Evolutionary conservation across 2,113 vertebrate genomes (phyloP), one percentile per base, ranked within the genome.

Genomic region (Prionailurus bengalensis): DNA sequence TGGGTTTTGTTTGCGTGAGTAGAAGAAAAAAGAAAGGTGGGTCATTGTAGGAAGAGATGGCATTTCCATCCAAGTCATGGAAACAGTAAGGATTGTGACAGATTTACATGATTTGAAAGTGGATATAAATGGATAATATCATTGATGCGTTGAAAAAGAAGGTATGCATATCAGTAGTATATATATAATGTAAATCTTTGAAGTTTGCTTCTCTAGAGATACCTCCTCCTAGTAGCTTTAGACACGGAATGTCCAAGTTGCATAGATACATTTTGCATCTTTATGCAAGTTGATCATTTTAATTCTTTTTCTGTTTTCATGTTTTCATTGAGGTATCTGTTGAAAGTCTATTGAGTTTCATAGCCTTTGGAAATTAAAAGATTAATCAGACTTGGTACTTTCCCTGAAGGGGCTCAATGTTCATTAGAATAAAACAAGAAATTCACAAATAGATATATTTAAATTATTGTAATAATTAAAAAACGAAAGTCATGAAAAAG

Each of bases 311-410:
- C 3, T 74, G 31, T 74, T 95, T 97, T 79, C 51, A 21, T 48
- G 70, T 83, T 94, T 94, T 92, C 15, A 85, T 68, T 84, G 29
- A 96, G 73, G 1, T 53, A 95, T 45, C 82, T 89, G 8, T 55
- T 74, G n/a, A 88, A 39, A 66, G 8, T 16, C 31, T 91, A 66
- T 81, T 65, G 51, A 58, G 7, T 85, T 76, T 79, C 85, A 39
- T n/a, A 82, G 13, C 48, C 13, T 82, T 7, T 78, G 33, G 3
- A 74, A 96, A 92, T 39, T 68, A 92, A 83, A 65, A 87, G 9
- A 45, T 92, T 74, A 87, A 68, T 87, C 17, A 90, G 66, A 74
- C 16, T 81, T 89, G 53, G 1, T 82, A 19, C 16, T 94, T 81
- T 78, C 11, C 12, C 17, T 95, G 5, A 48, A 70, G 29, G 8